Conservation (phyloP, 2,113 vertebrate genomes). For the Fulmarus glacialis region DNA sequence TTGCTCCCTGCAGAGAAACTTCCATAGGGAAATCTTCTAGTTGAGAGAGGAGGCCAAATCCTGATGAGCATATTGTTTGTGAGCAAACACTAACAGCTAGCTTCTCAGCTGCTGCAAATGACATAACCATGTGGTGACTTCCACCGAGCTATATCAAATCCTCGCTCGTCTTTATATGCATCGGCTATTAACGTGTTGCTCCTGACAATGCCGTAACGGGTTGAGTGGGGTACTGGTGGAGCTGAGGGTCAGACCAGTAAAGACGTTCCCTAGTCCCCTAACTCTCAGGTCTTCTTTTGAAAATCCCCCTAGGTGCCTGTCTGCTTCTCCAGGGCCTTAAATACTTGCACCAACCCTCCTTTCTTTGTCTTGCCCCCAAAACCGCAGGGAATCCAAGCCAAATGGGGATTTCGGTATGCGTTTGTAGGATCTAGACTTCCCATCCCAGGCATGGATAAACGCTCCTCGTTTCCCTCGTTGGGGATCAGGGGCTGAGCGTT, state of each 20-base stretch:
- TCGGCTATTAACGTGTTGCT: not conserved
- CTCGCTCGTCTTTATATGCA: not conserved
- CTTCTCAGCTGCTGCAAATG: slow-evolving; percentile 41
- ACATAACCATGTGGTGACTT: slow-evolving; percentile 27
- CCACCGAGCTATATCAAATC: not conserved
- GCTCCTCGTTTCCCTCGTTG: rapidly evolving
- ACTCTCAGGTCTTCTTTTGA: rapidly evolving
- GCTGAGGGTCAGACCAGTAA: not conserved
- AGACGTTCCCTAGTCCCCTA: not conserved
- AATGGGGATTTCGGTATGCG: rapidly evolving
- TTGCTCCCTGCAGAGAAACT: not conserved
- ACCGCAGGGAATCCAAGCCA: rapidly evolving
- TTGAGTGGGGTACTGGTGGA: not conserved
- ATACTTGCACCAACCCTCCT: not conserved
- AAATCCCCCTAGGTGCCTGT: not conserved
- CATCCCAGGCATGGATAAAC: not conserved
- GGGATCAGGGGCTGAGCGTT: not conserved
- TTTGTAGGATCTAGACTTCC: not conserved
- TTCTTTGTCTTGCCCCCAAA: not conserved
- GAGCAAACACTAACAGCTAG: slow-evolving; percentile 49
- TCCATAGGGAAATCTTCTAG: slow-evolving; percentile 49
- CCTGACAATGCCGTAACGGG: rapidly evolving
- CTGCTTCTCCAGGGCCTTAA: not conserved
- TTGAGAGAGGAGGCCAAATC: slow-evolving; percentile 54
- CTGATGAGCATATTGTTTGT: slow-evolving; percentile 57